These are phyloP conservation scores for Drosophila insularis DNA, from an alignment of 1,140 invertebrate genomes.

Conservation along the genomic window DNA sequence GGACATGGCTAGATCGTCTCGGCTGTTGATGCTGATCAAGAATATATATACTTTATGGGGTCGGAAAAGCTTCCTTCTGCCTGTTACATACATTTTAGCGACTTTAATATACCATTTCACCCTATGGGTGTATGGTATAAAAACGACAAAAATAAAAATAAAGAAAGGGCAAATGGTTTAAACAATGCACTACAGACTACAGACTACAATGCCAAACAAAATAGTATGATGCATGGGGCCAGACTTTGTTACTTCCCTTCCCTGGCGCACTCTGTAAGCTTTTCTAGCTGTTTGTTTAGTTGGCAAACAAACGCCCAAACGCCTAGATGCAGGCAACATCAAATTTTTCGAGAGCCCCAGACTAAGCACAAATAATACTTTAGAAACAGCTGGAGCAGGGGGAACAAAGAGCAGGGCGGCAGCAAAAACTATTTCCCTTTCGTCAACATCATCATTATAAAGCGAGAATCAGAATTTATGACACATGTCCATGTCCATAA, in stretches of 20 bases:
- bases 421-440: slow-evolving; percentile 38
- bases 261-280: background rate
- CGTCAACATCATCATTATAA: slow-evolving; percentile 53
- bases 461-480: slow-evolving; percentile 44
- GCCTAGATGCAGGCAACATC: slow-evolving; percentile 23
- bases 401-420: background rate
- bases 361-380: slow-evolving; percentile 48
- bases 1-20: no score
- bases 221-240: slow-evolving; percentile 43
- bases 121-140: no score
- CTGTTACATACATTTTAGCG: no score
- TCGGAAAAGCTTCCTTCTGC: no score
- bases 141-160: no score
- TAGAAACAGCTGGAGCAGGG: slow-evolving; percentile 1
- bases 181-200: slow-evolving; percentile 32
- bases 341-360: slow-evolving; percentile 30
- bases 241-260: slow-evolving; percentile 14
- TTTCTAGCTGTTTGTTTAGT: slow-evolving; percentile 27
- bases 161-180: slow-evolving; percentile 12
- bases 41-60: no score
- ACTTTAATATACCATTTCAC: no score
- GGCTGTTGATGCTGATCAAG: no score
- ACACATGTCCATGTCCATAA: slow-evolving; percentile 32
- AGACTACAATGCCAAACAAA: slow-evolving; percentile 19
- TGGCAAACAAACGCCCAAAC: slow-evolving; percentile 37